Percentiles rank a stretch among this genome's conserved stretches.
phyloP scores from a whole-genome alignment of 2,113 vertebrate species.

The Ctenodactylus gundi region DNA sequence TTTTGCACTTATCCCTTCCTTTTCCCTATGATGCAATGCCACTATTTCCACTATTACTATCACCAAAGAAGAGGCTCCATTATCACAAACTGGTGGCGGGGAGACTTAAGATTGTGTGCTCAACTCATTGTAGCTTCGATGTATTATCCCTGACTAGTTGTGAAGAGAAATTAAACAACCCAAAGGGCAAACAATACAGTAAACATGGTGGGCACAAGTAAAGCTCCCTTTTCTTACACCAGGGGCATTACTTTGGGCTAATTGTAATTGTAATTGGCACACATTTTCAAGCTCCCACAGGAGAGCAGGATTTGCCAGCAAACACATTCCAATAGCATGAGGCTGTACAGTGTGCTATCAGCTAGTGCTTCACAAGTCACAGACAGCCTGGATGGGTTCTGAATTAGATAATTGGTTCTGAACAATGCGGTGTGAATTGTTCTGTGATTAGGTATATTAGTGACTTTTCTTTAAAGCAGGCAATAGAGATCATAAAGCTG shows the following conservation, averaged over 20 bases:
- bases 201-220: background rate
- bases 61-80: background rate
- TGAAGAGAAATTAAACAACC: background rate
- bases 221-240: accelerated
- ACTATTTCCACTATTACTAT: background rate
- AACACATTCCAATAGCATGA: no score
- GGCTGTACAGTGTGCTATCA: no score
- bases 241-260: background rate
- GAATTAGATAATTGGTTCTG: no score
- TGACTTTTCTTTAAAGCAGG: background rate
- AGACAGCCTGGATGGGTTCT: background rate
- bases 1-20: background rate
- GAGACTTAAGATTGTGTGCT: no score
- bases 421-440: accelerated
- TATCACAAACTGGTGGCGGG: background rate
- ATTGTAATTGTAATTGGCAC: background rate
- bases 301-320: background rate
- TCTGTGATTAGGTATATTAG: accelerated
- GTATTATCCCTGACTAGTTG: no score
- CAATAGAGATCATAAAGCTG: background rate
- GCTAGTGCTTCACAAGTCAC: background rate
- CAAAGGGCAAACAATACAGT: background rate
- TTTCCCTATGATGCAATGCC: background rate
- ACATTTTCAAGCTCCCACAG: background rate
- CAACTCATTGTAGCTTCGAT: no score